phyloP scores from a whole-genome alignment of 2,888 invertebrate species.

The Itoplectis maculator region DNA sequence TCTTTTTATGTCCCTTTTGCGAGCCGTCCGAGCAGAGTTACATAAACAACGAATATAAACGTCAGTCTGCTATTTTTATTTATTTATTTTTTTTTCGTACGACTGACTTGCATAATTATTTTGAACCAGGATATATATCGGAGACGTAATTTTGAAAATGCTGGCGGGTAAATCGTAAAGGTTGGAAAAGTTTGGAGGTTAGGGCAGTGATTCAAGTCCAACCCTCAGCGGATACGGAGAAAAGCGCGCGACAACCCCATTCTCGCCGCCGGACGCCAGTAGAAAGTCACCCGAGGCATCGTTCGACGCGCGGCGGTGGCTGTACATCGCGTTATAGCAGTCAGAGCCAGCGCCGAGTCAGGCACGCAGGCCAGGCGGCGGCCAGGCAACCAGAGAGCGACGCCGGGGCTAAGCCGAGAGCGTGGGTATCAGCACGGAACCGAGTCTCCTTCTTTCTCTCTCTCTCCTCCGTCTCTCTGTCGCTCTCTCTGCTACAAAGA shows the following conservation, averaged over 20 bases:
- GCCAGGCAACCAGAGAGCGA: slow-evolving; percentile 58
- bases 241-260: slow-evolving; percentile 79
- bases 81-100: no score
- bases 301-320: no score
- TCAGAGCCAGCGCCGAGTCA: slow-evolving; percentile 53
- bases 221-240: slow-evolving; percentile 49
- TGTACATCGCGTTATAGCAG: slow-evolving; percentile 62
- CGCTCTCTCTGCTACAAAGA: slow-evolving; percentile 73
- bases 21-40: no score
- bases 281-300: slow-evolving; percentile 83
- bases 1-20: no score
- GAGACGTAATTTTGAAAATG: no score
- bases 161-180: neutral
- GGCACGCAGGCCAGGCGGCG: slow-evolving; percentile 38
- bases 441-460: slow-evolving; percentile 72
- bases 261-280: slow-evolving; percentile 77
- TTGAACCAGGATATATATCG: no score
- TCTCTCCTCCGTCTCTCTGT: slow-evolving; percentile 40
- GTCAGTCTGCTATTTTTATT: no score
- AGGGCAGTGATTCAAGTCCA: slow-evolving; percentile 37
- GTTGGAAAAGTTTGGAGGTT: slow-evolving; percentile 13
- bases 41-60: no score
- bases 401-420: slow-evolving; percentile 79
- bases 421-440: slow-evolving; percentile 85
- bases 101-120: no score